These are phyloP conservation scores for Drosophila maculinotata DNA, from an alignment of 2,888 invertebrate species.

Conservation along the genomic window DNA sequence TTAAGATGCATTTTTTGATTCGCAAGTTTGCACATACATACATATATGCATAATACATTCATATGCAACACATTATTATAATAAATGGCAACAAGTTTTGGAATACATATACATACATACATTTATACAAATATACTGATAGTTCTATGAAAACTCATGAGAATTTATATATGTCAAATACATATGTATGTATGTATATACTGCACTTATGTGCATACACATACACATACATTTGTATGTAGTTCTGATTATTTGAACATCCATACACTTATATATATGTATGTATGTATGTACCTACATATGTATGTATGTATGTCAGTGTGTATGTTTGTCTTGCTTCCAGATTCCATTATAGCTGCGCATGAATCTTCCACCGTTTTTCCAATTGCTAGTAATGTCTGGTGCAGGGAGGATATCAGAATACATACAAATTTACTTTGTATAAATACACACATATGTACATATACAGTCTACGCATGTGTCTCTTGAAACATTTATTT, in stretches of 20 bases:
- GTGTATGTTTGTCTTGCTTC: constrained; percentile 34
- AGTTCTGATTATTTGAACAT: background rate
- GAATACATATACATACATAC: background rate
- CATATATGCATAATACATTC: background rate
- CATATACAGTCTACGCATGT: constrained; percentile 2
- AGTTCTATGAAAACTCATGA: too few species aligned
- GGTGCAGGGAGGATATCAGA: constrained; percentile 10
- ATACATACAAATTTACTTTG: constrained; percentile 14
- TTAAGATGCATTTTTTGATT: background rate
- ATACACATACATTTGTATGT: background rate
- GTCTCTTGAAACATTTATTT: background rate
- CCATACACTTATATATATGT: background rate
- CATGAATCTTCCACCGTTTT: constrained; percentile 58
- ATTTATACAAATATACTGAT: background rate
- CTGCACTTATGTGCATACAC: background rate
- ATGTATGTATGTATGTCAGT: background rate
- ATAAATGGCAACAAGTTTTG: constrained; percentile 18
- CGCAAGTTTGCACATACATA: background rate
- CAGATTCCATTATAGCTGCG: constrained; percentile 57
- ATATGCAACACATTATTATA: background rate
- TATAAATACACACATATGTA: background rate
- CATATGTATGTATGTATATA: background rate
- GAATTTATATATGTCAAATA: too few species aligned
- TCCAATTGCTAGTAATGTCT: constrained; percentile 46
- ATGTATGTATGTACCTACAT: background rate